Conservation (phyloP, 2,113 vertebrate genomes). For the Lates calcarifer region DNA sequence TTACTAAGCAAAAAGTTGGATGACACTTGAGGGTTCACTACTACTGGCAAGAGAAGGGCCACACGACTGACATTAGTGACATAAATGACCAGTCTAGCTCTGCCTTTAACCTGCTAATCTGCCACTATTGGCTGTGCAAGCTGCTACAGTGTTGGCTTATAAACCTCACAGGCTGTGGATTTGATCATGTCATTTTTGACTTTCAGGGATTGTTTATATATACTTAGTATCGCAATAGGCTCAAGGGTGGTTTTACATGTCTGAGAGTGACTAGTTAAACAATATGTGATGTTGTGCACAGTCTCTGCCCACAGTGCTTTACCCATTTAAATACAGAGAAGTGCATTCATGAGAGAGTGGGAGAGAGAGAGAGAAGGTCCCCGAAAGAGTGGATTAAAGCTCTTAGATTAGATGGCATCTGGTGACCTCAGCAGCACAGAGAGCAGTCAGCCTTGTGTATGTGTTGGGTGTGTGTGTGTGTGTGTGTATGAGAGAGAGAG, state of each 20-base stretch:
- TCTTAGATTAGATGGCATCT: conserved; percentile 75
- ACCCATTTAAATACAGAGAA: background rate
- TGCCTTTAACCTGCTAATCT: too few relatives aligned
- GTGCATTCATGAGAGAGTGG: conserved; percentile 2
- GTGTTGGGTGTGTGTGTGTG: conserved; percentile 14
- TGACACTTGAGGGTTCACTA: too few relatives aligned
- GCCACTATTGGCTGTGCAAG: too few relatives aligned
- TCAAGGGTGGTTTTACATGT: background rate
- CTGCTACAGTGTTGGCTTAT: too few relatives aligned
- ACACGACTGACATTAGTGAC: too few relatives aligned
- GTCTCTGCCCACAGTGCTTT: background rate
- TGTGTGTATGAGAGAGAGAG: conserved; percentile 21
- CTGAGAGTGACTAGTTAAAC: background rate
- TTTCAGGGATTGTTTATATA: background rate
- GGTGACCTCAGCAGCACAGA: conserved; percentile 70
- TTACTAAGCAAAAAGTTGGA: too few relatives aligned
- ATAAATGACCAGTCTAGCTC: too few relatives aligned
- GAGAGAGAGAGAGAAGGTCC: conserved; percentile 15
- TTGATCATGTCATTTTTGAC: too few relatives aligned
- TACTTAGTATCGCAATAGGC: background rate
- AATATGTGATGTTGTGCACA: background rate
- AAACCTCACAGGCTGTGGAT: too few relatives aligned
- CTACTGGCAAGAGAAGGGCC: too few relatives aligned
- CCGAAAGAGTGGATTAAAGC: conserved; percentile 68
- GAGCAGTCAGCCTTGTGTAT: conserved; percentile 58